These are phyloP conservation scores for Trinectes maculatus DNA, from an alignment of 2,113 vertebrate genomes.

Conservation along the genomic window DNA sequence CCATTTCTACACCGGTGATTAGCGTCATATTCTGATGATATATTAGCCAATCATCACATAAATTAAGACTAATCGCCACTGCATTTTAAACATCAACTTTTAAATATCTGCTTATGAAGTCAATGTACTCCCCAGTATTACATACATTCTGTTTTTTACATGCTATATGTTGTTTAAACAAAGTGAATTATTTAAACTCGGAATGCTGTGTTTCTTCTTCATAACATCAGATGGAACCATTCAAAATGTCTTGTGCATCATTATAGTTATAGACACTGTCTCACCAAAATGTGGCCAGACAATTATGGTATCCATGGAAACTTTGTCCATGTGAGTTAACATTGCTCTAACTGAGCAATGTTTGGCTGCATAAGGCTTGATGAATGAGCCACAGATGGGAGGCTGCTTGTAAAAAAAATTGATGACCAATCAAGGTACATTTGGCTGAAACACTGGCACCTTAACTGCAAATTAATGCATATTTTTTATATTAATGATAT, in stretches of 20 bases:
- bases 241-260: neutral
- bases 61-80: slow-evolving; percentile 9
- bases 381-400: neutral
- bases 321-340: neutral
- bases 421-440: neutral
- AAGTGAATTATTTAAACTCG: slow-evolving; percentile 2
- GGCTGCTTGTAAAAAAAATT: no score
- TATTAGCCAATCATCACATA: slow-evolving; percentile 14
- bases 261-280: neutral
- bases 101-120: slow-evolving; percentile 15
- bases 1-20: slow-evolving; percentile 28
- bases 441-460: neutral
- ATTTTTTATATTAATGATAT: neutral
- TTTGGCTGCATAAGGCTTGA: neutral
- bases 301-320: slow-evolving; percentile 8
- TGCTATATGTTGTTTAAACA: neutral
- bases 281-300: neutral
- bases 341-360: slow-evolving; percentile 1
- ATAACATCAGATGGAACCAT: neutral
- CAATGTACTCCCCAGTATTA: slow-evolving; percentile 13
- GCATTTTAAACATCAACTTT: slow-evolving; percentile 11
- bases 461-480: neutral
- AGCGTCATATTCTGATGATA: slow-evolving; percentile 25
- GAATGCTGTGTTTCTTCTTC: neutral
- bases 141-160: neutral